Evolutionary conservation across 2,888 invertebrate genomes (phyloP), one percentile per base, ranked within the genome.

Genomic region (Cataglyphis altisquamis): DNA sequence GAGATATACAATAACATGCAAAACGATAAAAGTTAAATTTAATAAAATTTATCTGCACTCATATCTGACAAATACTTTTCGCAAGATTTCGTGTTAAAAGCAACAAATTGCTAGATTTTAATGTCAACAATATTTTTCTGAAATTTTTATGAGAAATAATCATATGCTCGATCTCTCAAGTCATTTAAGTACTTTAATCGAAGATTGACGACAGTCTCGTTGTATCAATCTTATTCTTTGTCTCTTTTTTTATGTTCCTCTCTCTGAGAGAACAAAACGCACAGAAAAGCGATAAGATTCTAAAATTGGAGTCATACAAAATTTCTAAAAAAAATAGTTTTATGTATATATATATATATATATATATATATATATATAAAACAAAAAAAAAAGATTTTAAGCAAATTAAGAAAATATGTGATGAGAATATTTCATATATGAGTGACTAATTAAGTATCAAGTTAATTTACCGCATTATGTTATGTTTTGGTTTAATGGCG

Each of bases 81-180:
- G 41, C 39, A 48, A 45, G 10, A 29, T 25, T 82, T 70, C 39
- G 9, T 60, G 66, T 77, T 78, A 60, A 83, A 45, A 66, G 63
- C 15, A 39, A 25, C 55, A 39, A 25, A 73, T 52, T 81, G 85
- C 82, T 81, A 82, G 87, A 86, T 92, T 93, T 92, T 91, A 93
- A 72, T 85, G 63, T 68, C 68, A 41, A 45, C 77, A 77, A 84
- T 89, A 89, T 85, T 90, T 91, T 87, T 84, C 75, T 75, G 75
- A 87, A 91, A 82, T 90, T 93, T 93, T 93, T 91, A 92, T 88
- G 91, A 92, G 88, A 75, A 36, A 6, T 32, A 36, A 12, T 66
- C 29, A 29, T 66, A 41, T 80, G 52, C 41, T 55, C 36, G 63
- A 82, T 81, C 52, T 63, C 29, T 39, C 48, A 12, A 18, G 41